phyloP scores from a whole-genome alignment of 2,888 invertebrate species.

The Aporophyla lueneburgensis region DNA sequence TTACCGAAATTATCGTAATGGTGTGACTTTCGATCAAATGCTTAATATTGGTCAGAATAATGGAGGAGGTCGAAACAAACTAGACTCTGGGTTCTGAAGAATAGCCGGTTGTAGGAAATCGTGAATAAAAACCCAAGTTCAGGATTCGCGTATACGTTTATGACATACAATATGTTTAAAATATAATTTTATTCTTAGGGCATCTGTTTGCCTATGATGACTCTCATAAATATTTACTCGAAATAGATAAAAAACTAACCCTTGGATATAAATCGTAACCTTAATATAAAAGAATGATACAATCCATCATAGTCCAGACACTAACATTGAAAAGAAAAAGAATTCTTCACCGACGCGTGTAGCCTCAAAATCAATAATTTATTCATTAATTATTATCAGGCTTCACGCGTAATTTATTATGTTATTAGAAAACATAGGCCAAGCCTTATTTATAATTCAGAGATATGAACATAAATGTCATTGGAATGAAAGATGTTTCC shows the following conservation, averaged over 20 bases:
- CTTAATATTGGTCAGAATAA: background rate
- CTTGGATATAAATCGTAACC: constrained; percentile 9
- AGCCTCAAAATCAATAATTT: constrained; percentile 36
- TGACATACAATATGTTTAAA: no score
- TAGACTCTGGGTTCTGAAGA: no score
- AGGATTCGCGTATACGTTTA: no score
- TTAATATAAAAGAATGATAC: constrained; percentile 6
- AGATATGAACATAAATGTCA: constrained; percentile 48
- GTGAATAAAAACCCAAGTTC: no score
- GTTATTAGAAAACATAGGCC: constrained; percentile 43
- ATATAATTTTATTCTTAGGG: background rate
- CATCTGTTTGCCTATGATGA: constrained; percentile 1
- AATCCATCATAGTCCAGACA: constrained; percentile 30
- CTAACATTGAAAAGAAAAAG: constrained; percentile 25
- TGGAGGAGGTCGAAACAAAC: background rate
- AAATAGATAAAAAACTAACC: constrained; percentile 13
- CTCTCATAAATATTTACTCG: constrained; percentile 13
- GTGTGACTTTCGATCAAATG: background rate
- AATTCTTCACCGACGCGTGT: constrained; percentile 16
- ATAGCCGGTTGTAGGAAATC: background rate
- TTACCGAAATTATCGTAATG: constrained; percentile 11
- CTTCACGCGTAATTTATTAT: constrained; percentile 34
- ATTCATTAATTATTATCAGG: constrained; percentile 51
- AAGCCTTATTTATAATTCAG: constrained; percentile 58
- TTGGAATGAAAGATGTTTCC: constrained; percentile 48